Evolutionary conservation across 1,140 invertebrate genomes (phyloP).

Genomic region (Drosophila saltans): DNA sequence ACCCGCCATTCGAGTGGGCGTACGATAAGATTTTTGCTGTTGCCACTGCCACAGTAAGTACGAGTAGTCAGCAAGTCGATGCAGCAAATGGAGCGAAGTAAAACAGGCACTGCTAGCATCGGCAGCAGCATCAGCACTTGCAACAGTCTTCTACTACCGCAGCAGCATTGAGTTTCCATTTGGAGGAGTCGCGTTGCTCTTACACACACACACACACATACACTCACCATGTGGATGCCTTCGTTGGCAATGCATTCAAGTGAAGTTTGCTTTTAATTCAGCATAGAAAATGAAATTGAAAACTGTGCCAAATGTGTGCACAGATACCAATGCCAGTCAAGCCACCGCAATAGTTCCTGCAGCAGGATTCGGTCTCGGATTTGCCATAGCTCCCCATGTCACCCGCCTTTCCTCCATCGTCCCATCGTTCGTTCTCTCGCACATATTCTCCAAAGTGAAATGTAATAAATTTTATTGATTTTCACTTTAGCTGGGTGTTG

Average conservation of each 20-base stretch:
- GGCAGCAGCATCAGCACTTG: constrained; percentile 47
- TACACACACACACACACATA: not conserved
- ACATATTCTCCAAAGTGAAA: constrained; percentile 47
- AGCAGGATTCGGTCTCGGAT: not conserved
- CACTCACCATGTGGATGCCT: not conserved
- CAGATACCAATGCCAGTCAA: constrained; percentile 22
- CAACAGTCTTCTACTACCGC: not conserved
- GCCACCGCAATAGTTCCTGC: constrained; percentile 5
- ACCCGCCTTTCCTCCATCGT: not conserved
- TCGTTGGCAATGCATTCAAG: constrained; percentile 37
- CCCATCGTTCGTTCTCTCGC: not conserved
- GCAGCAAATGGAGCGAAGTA: constrained; percentile 55
- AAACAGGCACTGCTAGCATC: constrained; percentile 17
- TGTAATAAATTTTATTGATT: constrained; percentile 75
- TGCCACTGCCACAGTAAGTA: constrained; percentile 35
- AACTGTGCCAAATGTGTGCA: constrained; percentile 67
- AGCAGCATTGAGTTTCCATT: constrained; percentile 22
- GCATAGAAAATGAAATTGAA: constrained; percentile 70
- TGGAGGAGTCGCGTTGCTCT: constrained; percentile 17
- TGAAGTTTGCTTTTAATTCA: constrained; percentile 68
- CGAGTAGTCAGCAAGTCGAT: constrained; percentile 46
- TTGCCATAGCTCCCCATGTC: not conserved
- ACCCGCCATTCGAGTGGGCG: constrained; percentile 44
- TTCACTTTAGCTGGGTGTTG: constrained; percentile 53
- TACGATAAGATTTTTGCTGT: constrained; percentile 34